These are phyloP conservation scores for Phortica magna DNA, from an alignment of 2,888 invertebrate species.

Conservation along the genomic window DNA sequence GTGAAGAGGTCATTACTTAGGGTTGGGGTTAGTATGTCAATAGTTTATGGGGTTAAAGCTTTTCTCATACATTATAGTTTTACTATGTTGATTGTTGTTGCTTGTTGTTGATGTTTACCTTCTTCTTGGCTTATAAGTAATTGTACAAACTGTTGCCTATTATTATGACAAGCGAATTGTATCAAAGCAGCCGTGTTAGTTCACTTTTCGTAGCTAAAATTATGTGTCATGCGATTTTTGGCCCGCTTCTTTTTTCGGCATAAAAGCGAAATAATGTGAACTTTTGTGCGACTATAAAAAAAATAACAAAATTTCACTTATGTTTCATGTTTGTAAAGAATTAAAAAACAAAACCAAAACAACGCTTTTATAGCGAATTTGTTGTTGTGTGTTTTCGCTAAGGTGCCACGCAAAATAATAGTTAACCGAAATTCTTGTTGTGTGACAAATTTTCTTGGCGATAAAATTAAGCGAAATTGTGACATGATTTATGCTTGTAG, in stretches of 20 bases:
- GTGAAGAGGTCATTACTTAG: conserved; percentile 63
- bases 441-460: conserved; percentile 59
- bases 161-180: conserved; percentile 23
- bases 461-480: conserved; percentile 56
- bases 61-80: background rate
- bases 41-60: conserved; percentile 65
- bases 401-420: conserved; percentile 58
- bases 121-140: conserved; percentile 12
- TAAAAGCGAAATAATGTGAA: conserved; percentile 37
- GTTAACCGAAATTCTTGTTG: conserved; percentile 45
- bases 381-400: conserved; percentile 40
- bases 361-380: conserved; percentile 47
- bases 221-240: conserved; percentile 61
- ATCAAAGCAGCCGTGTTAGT: conserved; percentile 6
- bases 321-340: conserved; percentile 65
- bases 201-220: conserved; percentile 30
- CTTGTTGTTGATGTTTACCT: no score
- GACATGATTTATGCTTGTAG: background rate
- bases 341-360: conserved; percentile 58
- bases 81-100: background rate
- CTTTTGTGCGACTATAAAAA: conserved; percentile 47
- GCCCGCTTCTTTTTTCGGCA: conserved; percentile 56
- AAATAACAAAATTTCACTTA: conserved; percentile 70
- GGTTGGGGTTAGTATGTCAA: conserved; percentile 68
- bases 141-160: conserved; percentile 7